phyloP scores from a whole-genome alignment of 2,113 vertebrate genomes.

The Aptenodytes forsteri region DNA sequence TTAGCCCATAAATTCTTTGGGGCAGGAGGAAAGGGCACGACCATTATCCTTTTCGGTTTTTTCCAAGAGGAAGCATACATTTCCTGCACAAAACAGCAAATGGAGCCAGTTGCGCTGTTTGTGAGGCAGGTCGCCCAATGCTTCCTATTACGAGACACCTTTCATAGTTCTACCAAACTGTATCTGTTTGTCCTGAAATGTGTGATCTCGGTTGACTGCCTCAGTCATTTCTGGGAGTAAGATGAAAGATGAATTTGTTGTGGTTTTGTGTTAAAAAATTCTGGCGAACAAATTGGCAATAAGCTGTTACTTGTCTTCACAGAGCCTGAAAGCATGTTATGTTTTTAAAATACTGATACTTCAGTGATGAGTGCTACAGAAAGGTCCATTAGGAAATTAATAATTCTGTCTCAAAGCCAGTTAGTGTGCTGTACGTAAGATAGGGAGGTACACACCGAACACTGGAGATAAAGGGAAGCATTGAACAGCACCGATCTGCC shows the following conservation, averaged over 20 bases:
- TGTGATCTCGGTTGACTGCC: not conserved
- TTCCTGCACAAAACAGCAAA: not conserved
- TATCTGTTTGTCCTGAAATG: not conserved
- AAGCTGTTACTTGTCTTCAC: not conserved
- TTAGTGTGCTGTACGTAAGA: not conserved
- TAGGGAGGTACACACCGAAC: not conserved
- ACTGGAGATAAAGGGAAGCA: not conserved
- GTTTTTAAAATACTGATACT: not conserved
- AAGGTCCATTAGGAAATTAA: not conserved
- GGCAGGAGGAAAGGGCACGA: not conserved
- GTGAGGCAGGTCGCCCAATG: not conserved
- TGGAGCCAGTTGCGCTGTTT: not conserved
- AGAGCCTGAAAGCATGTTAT: not conserved
- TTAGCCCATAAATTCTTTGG: not conserved
- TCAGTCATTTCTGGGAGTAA: not conserved
- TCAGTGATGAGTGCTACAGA: not conserved
- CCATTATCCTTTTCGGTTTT: not conserved
- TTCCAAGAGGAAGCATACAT: not conserved
- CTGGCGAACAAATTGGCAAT: not conserved
- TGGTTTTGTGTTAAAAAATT: not conserved
- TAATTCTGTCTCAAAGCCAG: not conserved
- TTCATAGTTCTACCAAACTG: not conserved
- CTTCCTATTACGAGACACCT: not conserved
- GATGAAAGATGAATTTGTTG: not conserved
- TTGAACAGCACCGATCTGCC: not conserved